A percentile compares a stretch with the other conserved stretches of the same genome.
These are phyloP conservation scores for Poecilia picta DNA, from an alignment of 2,797 vertebrate genomes.

Conservation along the genomic window DNA sequence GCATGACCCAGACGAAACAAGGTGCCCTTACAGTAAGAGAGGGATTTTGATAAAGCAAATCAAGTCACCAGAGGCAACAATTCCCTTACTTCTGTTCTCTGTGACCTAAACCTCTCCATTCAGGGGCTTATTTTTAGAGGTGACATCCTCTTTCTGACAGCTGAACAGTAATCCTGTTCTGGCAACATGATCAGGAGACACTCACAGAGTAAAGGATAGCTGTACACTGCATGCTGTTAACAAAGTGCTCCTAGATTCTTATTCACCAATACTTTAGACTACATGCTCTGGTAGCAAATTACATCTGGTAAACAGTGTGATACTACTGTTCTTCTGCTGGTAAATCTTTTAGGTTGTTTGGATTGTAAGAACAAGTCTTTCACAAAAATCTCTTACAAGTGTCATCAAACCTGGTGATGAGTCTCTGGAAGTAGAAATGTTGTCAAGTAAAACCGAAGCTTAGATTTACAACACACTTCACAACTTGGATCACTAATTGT, in stretches of 20 bases:
- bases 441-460: neutral
- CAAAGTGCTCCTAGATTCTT: constrained; percentile 39
- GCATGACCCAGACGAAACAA: constrained; percentile 44
- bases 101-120: constrained; percentile 50
- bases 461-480: neutral
- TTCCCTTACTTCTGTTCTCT: constrained; percentile 35
- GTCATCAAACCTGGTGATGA: neutral
- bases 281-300: constrained; percentile 18
- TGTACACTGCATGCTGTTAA: constrained; percentile 24
- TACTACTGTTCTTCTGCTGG: neutral
- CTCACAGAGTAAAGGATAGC: constrained; percentile 36
- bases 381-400: neutral
- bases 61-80: constrained; percentile 41
- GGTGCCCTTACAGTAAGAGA: constrained; percentile 31
- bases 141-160: constrained; percentile 47
- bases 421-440: neutral
- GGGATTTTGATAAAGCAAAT: constrained; percentile 52
- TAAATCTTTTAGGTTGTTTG: neutral
- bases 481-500: neutral
- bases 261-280: constrained; percentile 17
- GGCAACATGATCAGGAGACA: constrained; percentile 41
- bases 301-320: constrained; percentile 9
- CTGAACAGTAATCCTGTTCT: constrained; percentile 53
- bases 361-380: neutral
- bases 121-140: constrained; percentile 58